Base-by-base conservation (phyloP, 2,797 vertebrate genomes). In the Otolemur crassicaudatus region DNA sequence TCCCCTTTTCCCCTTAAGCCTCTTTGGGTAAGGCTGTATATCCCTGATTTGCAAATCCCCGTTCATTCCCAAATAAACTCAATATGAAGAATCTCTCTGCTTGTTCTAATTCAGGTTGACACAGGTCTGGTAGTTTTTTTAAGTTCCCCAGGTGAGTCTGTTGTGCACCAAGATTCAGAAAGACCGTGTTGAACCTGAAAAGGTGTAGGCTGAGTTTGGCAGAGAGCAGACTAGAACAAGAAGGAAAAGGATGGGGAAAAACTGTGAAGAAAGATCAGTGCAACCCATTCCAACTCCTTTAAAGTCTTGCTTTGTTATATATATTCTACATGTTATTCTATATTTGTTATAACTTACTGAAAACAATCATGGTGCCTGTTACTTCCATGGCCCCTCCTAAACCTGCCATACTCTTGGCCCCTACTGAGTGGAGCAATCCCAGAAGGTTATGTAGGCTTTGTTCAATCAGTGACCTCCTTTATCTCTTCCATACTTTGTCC, bases 171-270 rank as follows among this genome's bases (percentile, higher is more conserved):
- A 84, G 72, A 16, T 90, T 82, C 56, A 16, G 63, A 92, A 92
- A 80, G 65, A 53, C 22, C 81, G 75, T 3, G 20, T 31, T 94
- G 69, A 90, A n/a, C 37, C 14, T 70, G 67, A 63, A 69, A 43
- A 92, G n/a, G 1, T 37, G 11, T 53, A 80, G 61, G 61, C 16
- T 77, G 73, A 94, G 31, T 17, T 75, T 83, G 76, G n/a, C 43
- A 91, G 63, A 92, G 79, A 16, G 49, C 76, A 86, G 81, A 82
- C 19, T 90, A 70, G 93, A 93, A 37, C 19, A 86, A 75, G 17
- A 72, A 70, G 63, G 61, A 76, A 53, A 69, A 94, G 23, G 10
- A 58, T 58, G 17, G 19, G 34, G 90, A 82, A 72, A 31, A 27
- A 89, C 58, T 69, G 34, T 58, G 60, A 67, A 60, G n/a, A 46